phyloP scores from a whole-genome alignment of 2,113 vertebrate genomes.

The Falco punctatus region DNA sequence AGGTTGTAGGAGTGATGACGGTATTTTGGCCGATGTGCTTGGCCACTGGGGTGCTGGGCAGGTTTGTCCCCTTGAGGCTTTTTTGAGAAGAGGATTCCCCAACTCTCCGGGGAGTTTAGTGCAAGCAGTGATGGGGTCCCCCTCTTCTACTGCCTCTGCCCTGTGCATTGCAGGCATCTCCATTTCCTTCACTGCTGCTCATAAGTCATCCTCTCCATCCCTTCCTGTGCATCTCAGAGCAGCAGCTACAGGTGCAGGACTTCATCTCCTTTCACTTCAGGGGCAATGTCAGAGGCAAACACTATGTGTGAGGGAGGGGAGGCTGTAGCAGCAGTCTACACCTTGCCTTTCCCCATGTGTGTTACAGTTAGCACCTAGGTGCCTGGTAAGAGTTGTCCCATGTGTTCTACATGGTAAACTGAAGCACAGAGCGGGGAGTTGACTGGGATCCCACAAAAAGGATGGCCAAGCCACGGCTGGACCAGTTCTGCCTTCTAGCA shows the following conservation, averaged over 20 bases:
- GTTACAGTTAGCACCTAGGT: accelerated
- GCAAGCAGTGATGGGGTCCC: background rate
- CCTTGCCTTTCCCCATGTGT: background rate
- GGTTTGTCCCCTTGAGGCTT: background rate
- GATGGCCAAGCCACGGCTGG: background rate
- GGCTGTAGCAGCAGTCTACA: background rate
- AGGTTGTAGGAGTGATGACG: background rate
- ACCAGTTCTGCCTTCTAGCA: background rate
- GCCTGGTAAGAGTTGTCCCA: background rate
- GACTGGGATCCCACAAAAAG: background rate
- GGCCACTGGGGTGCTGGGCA: background rate
- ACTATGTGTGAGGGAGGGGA: background rate
- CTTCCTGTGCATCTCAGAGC: background rate
- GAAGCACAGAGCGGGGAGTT: background rate
- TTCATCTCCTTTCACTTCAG: background rate
- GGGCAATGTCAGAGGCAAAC: background rate
- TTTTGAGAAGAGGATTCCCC: background rate
- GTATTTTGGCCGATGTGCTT: background rate
- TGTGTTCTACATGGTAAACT: accelerated
- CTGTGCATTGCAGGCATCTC: background rate
- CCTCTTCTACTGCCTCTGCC: background rate
- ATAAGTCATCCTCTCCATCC: background rate
- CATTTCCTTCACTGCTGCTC: background rate
- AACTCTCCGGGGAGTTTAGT: background rate
- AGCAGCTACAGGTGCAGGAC: background rate